Evolutionary conservation across 1,140 invertebrate species (phyloP).

Genomic region (Homarus americanus): DNA sequence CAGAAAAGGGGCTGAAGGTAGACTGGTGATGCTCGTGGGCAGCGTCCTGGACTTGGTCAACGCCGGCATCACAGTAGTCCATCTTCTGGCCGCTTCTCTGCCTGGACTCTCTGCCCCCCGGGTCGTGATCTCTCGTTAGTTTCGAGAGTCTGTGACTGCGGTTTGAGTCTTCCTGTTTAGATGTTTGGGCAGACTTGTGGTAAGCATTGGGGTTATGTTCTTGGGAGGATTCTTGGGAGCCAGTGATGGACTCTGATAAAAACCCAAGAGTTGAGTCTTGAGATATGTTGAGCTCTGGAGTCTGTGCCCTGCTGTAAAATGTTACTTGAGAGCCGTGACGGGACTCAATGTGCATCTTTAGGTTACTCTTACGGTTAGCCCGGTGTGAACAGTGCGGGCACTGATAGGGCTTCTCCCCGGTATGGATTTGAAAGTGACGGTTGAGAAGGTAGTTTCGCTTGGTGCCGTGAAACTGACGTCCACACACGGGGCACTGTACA

Average conservation of each 20-base stretch:
- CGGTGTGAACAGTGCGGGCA: slow-evolving; percentile 66
- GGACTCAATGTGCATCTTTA: slow-evolving; percentile 62
- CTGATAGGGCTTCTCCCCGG: slow-evolving; percentile 70
- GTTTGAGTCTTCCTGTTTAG: not conserved
- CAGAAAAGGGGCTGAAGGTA: slow-evolving; percentile 41
- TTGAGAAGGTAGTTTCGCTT: slow-evolving; percentile 69
- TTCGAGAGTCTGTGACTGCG: not conserved
- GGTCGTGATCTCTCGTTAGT: slow-evolving; percentile 11
- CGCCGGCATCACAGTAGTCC: not conserved
- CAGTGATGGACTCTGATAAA: slow-evolving; percentile 19
- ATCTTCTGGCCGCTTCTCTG: slow-evolving; percentile 1
- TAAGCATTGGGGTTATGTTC: not conserved
- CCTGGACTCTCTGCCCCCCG: not conserved
- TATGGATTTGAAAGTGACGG: slow-evolving; percentile 67
- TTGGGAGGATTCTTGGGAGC: slow-evolving; percentile 18
- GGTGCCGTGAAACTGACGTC: slow-evolving; percentile 67
- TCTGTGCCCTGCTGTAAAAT: slow-evolving; percentile 32
- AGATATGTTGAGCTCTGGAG: slow-evolving; percentile 12
- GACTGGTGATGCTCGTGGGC: not conserved
- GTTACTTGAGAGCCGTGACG: slow-evolving; percentile 56
- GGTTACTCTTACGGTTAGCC: slow-evolving; percentile 62
- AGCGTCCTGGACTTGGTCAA: not conserved
- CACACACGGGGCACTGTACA: slow-evolving; percentile 62
- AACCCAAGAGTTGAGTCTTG: slow-evolving; percentile 37
- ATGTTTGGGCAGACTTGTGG: not conserved